phyloP scores from a whole-genome alignment of 2,797 vertebrate genomes.

The Scolopax bukidnonensis region DNA sequence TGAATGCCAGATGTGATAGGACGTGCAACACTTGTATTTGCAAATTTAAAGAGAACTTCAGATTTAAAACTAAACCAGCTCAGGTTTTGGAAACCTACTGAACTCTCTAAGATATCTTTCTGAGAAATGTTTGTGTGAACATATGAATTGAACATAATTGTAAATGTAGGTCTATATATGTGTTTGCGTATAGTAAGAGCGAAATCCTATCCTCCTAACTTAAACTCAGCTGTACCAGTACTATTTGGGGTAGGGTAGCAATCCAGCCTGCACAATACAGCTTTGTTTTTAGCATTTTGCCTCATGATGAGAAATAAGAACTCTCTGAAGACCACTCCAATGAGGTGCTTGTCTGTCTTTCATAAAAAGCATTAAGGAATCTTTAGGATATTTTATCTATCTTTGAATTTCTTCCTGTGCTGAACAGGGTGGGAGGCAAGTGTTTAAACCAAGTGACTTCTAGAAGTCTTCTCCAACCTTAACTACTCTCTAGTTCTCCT shows the following conservation, averaged over 20 bases:
- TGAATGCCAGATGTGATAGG: background rate
- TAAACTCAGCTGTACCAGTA: background rate
- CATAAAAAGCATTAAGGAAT: background rate
- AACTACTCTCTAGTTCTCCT: background rate
- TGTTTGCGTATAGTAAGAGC: background rate
- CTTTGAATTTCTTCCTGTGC: background rate
- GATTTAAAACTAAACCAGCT: background rate
- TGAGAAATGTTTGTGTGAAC: background rate
- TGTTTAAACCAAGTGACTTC: background rate
- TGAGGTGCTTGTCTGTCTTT: background rate
- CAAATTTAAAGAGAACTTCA: background rate
- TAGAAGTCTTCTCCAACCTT: background rate
- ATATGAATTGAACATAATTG: background rate
- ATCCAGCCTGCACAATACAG: background rate
- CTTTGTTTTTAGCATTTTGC: background rate
- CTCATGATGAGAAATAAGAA: background rate
- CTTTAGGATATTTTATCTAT: background rate
- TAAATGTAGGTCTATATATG: background rate
- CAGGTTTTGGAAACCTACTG: background rate
- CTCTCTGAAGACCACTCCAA: background rate
- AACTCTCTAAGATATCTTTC: background rate
- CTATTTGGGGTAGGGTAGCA: accelerated
- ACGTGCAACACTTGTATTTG: background rate
- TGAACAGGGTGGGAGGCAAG: background rate
- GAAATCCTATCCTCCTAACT: background rate